A percentile compares a stretch with the other conserved stretches of the same genome.
Conservation (phyloP, 2,888 invertebrate species). For the Sussaba pulchella region DNA sequence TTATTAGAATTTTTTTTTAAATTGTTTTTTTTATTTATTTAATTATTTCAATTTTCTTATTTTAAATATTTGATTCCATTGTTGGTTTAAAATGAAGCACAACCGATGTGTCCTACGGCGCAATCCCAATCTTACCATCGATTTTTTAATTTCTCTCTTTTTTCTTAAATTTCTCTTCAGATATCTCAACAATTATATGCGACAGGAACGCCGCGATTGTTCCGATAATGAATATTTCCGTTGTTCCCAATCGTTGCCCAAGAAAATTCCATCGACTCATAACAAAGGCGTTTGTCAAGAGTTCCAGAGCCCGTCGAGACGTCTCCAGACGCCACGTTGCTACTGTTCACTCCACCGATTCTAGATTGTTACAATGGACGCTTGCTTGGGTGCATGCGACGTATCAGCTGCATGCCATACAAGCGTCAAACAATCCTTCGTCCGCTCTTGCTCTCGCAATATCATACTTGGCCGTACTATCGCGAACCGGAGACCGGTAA, state of each 20-base stretch:
- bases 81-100: too few relatives aligned
- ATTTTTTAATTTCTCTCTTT: background rate
- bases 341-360: slow-evolving; percentile 14
- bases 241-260: background rate
- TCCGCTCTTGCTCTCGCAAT: slow-evolving; percentile 32
- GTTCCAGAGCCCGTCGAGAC: slow-evolving; percentile 4
- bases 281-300: too few relatives aligned
- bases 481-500: slow-evolving; percentile 72
- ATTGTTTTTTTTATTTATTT: too few relatives aligned
- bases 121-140: too few relatives aligned
- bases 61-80: too few relatives aligned
- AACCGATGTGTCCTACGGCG: too few relatives aligned
- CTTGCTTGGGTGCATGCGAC: slow-evolving; percentile 38
- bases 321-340: slow-evolving; percentile 26
- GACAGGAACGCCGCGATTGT: background rate
- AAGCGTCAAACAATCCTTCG: slow-evolving; percentile 56
- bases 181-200: background rate
- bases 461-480: slow-evolving; percentile 52
- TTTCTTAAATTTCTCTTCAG: background rate
- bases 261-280: too few relatives aligned
- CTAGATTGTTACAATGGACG: slow-evolving; percentile 32
- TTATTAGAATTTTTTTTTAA: too few relatives aligned
- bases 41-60: too few relatives aligned
- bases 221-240: background rate
- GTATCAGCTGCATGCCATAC: slow-evolving; percentile 59